A percentile compares a stretch with the other conserved stretches of the same genome.
Evolutionary conservation across 1,140 invertebrate genomes (phyloP).

Genomic region (Agrypnia vestita): DNA sequence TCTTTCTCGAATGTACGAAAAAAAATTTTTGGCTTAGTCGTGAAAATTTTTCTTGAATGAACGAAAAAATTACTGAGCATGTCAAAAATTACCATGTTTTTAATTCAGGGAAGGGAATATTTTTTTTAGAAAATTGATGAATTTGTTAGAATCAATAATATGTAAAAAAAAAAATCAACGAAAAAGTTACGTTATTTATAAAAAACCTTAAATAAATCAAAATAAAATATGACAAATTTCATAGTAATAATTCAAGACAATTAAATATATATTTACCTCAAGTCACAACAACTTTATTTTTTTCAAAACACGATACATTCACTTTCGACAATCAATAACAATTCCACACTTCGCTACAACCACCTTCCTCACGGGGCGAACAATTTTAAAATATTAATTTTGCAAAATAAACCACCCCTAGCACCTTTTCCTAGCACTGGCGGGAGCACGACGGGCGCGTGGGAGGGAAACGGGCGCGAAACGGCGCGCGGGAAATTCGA

Average conservation of each 20-base stretch:
- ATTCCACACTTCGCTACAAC: not conserved
- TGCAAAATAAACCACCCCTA: not conserved
- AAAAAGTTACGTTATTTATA: no score
- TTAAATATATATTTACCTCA: no score
- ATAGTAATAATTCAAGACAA: no score
- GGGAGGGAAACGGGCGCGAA: not conserved
- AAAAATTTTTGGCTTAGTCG: no score
- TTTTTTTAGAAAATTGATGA: no score
- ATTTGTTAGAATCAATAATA: no score
- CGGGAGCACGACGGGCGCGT: constrained; percentile 1
- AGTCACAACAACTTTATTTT: no score
- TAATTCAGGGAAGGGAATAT: not conserved
- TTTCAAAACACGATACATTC: not conserved
- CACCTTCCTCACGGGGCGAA: not conserved
- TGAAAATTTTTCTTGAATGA: not conserved
- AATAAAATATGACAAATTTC: no score
- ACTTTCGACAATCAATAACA: not conserved
- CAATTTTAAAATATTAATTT: not conserved
- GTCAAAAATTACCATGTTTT: not conserved
- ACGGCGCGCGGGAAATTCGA: constrained; percentile 3
- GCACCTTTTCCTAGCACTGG: not conserved
- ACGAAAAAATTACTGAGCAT: not conserved
- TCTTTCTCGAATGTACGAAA: no score
- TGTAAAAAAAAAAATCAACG: no score
- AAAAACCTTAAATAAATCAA: no score